Conservation (phyloP, 2,888 invertebrate genomes). For the Parapristionchus giblindavisi region DNA sequence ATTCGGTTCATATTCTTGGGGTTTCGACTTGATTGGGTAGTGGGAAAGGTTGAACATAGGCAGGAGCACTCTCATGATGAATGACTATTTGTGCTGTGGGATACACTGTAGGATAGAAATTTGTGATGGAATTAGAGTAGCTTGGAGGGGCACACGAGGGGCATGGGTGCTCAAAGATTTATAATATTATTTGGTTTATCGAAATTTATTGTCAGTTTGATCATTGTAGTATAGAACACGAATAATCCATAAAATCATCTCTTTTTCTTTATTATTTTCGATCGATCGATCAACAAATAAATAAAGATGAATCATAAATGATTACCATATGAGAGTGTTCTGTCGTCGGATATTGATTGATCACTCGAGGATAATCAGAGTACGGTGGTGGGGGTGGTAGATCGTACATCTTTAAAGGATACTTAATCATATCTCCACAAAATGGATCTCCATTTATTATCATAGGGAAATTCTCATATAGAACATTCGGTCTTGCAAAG, state of each 20-base stretch:
- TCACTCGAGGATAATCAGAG: too few species aligned
- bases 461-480: too few species aligned
- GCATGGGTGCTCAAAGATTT: neutral
- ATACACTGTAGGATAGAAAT: slow-evolving; percentile 1
- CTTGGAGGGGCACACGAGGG: slow-evolving; percentile 16
- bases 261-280: neutral
- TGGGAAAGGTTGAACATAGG: slow-evolving; percentile 1
- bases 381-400: too few species aligned
- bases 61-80: slow-evolving; percentile 12
- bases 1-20: neutral
- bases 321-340: neutral
- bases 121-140: slow-evolving; percentile 1
- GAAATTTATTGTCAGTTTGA: neutral
- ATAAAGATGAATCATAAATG: slow-evolving; percentile 14
- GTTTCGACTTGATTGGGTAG: slow-evolving; percentile 9
- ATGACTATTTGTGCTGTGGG: slow-evolving; percentile 2
- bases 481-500: too few species aligned
- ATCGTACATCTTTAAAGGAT: too few species aligned
- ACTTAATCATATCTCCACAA: too few species aligned
- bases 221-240: too few species aligned
- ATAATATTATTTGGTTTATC: neutral
- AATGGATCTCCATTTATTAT: too few species aligned
- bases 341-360: too few species aligned
- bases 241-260: too few species aligned
- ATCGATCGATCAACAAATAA: neutral